A percentile compares a stretch with the other conserved stretches of the same genome.
These are phyloP conservation scores for Ernsta delagoae DNA, from an alignment of 2,888 invertebrate genomes.

Conservation along the genomic window DNA sequence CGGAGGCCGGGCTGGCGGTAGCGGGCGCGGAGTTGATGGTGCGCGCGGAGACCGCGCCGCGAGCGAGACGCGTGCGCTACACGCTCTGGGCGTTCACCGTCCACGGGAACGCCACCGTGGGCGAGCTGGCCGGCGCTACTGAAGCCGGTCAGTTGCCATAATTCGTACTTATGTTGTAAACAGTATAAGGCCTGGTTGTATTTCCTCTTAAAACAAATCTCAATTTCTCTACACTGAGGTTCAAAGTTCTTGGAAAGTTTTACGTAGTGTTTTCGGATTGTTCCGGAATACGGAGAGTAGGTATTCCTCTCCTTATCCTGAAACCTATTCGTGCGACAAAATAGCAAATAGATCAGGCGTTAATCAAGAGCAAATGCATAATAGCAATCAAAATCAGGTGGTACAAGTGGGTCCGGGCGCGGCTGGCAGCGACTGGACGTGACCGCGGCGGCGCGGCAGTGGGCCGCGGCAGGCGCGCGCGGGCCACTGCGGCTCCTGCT, in stretches of 20 bases:
- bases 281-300: too few species aligned
- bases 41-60: constrained; percentile 90
- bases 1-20: constrained; percentile 87
- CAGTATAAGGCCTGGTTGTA: too few species aligned
- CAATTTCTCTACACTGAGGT: too few species aligned
- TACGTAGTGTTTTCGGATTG: too few species aligned
- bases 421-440: constrained; percentile 96
- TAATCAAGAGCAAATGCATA: too few species aligned
- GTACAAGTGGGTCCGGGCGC: constrained; percentile 72
- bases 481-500: constrained; percentile 89
- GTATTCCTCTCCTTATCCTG: too few species aligned
- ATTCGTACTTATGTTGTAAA: too few species aligned
- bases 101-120: constrained; percentile 86
- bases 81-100: constrained; percentile 91
- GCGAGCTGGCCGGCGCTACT: constrained; percentile 68
- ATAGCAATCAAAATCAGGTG: constrained; percentile 33
- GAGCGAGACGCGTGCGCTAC: constrained; percentile 89
- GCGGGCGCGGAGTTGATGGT: constrained; percentile 92
- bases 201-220: too few species aligned
- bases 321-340: too few species aligned
- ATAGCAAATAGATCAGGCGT: too few species aligned
- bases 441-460: constrained; percentile 88
- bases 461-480: constrained; percentile 76
- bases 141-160: constrained; percentile 74
- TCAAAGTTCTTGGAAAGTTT: too few species aligned